phyloP scores from a whole-genome alignment of 1,140 invertebrate genomes.

The Planococcus citri region DNA sequence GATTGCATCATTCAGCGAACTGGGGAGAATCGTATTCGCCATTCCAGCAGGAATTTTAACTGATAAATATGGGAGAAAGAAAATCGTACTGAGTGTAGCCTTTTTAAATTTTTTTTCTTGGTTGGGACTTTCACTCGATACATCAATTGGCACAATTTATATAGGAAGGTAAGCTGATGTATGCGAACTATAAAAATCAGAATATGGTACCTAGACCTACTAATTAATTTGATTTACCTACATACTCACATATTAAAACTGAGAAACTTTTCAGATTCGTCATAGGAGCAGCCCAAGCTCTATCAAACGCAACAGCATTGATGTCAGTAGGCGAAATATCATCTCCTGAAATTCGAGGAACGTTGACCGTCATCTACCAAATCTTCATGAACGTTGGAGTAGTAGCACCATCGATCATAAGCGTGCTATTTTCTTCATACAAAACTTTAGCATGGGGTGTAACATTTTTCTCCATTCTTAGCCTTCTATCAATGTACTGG shows the following conservation, averaged over 20 bases:
- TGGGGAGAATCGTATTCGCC: not conserved
- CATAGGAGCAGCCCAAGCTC: not conserved
- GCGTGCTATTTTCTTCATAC: not conserved
- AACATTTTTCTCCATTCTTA: not conserved
- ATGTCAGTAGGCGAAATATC: not conserved
- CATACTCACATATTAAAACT: no score
- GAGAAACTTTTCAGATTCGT: not conserved
- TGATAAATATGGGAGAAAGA: not conserved
- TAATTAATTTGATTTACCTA: no score
- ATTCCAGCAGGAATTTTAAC: not conserved
- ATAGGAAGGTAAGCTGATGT: no score
- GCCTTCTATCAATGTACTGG: not conserved
- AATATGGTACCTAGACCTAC: no score
- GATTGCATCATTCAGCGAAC: not conserved
- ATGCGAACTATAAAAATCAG: no score
- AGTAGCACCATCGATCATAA: not conserved
- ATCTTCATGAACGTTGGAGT: not conserved
- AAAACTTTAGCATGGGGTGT: not conserved
- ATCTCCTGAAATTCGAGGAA: not conserved
- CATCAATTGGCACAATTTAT: no score
- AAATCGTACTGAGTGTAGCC: not conserved
- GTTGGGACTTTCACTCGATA: no score
- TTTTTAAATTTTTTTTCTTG: not conserved
- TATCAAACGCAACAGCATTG: not conserved
- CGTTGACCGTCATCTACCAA: not conserved